These are phyloP conservation scores for Cecidostiba fungosa DNA, from an alignment of 2,888 invertebrate genomes.

Conservation along the genomic window DNA sequence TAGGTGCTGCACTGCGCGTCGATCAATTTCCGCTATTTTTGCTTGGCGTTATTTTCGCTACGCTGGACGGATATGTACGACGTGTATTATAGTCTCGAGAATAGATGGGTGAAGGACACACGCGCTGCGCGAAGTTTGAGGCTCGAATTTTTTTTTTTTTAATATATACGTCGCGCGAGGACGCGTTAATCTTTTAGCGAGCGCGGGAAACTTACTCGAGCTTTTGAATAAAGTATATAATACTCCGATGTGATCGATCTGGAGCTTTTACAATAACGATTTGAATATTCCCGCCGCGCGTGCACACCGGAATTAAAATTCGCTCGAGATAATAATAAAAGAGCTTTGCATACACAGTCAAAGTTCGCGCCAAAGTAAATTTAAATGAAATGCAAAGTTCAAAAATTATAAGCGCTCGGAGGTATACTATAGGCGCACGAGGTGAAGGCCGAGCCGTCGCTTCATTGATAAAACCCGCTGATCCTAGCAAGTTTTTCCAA, in stretches of 20 bases:
- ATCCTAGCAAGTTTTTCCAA: not conserved
- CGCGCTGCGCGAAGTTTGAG: not conserved
- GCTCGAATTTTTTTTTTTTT: not conserved
- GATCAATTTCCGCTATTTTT: conserved; percentile 4
- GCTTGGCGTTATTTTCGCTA: not conserved
- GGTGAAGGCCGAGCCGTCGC: not conserved
- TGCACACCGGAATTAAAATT: no score
- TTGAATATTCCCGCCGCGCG: not conserved
- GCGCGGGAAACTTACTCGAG: not conserved
- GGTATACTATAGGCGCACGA: not conserved
- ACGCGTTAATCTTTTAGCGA: not conserved
- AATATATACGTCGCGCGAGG: not conserved
- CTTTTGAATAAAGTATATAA: not conserved
- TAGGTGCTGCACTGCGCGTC: not conserved
- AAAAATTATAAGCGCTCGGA: not conserved
- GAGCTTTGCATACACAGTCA: not conserved
- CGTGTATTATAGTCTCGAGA: not conserved
- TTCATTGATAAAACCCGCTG: not conserved
- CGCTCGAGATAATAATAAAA: not conserved
- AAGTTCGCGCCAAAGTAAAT: not conserved
- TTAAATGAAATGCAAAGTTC: conserved; percentile 7
- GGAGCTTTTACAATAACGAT: not conserved
- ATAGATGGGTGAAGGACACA: not conserved
- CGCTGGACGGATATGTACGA: not conserved
- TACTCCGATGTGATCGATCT: not conserved